Evolutionary conservation across 2,797 vertebrate genomes (phyloP).

Genomic region (Eremophila alpestris): DNA sequence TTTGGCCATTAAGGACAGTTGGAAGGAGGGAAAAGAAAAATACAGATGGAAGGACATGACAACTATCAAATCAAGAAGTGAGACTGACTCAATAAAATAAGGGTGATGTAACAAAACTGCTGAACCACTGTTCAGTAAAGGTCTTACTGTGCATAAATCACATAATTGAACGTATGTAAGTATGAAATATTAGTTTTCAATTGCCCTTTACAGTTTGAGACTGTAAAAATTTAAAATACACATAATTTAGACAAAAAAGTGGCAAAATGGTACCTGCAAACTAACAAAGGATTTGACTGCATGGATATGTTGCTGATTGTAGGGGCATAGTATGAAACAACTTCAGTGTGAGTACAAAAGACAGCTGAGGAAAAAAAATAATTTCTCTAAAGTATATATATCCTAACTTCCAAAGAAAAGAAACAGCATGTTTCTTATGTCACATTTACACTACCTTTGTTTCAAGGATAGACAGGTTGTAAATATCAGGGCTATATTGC

Average conservation of each 20-base stretch:
- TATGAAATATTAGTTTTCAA: neutral
- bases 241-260: neutral
- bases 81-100: neutral
- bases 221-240: neutral
- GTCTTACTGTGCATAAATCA: neutral
- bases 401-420: neutral
- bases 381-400: neutral
- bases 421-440: neutral
- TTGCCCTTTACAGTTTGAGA: neutral
- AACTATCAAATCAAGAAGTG: neutral
- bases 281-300: neutral
- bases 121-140: neutral
- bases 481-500: neutral
- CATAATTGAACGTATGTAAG: neutral
- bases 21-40: neutral
- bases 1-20: neutral
- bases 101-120: neutral
- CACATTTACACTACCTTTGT: neutral
- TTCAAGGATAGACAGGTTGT: neutral
- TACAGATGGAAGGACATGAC: neutral
- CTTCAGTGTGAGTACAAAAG: neutral
- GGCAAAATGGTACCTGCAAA: neutral
- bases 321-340: neutral
- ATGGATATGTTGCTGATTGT: neutral
- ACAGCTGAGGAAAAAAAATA: neutral